Evolutionary conservation across 2,113 vertebrate genomes (phyloP), one percentile per base, ranked within the genome.

Genomic region (Porphyrio hochstetteri): DNA sequence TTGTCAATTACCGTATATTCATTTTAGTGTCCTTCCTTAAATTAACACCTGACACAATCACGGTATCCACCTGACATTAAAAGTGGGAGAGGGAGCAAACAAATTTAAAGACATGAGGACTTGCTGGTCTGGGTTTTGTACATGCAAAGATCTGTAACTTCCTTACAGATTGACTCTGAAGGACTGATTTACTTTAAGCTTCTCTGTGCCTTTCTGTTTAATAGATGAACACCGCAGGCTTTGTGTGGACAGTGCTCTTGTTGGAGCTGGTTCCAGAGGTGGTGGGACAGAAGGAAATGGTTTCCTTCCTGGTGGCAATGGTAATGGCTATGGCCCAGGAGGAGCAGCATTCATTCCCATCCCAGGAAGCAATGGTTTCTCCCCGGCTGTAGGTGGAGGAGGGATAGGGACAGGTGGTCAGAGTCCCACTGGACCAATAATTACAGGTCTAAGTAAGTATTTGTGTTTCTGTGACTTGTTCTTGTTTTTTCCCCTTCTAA

Each of bases 181-280:
- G 6, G 9, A 5, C 33, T 67, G 27, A 52, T 56, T 64, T 53
- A 38, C 6, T 78, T 63, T n/a, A 38, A 55, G 35, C 52, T 28
- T 71, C 33, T 88, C n/a, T 82, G 23, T 92, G 27, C 17, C 2
- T 63, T 85, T 56, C 69, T 72, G 31, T 89, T 79, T 90, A 86
- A 64, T 55, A 99, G 98, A 98, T 76, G 98, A 99, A 29, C 97
- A 98, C 80, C 98, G 80, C 38, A 98, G 98, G 56, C 98, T 99
- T 76, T 99, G 98, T 70, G 93, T 98, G 75, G 98, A 98, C 9
- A 95, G 97, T 4, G 33, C 94, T 79, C 81, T 98, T 60, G 95
- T 96, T 68, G 96, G 95, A 60, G 97, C 96, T 33, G 95, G 96
- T 31, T 96, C 98, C 89, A 96, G 98, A 91, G 87, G 93, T 31